A percentile compares a stretch with the other conserved stretches of the same genome.
phyloP scores from a whole-genome alignment of 2,888 invertebrate species.

The Scaptomyza cyrtandrae region DNA sequence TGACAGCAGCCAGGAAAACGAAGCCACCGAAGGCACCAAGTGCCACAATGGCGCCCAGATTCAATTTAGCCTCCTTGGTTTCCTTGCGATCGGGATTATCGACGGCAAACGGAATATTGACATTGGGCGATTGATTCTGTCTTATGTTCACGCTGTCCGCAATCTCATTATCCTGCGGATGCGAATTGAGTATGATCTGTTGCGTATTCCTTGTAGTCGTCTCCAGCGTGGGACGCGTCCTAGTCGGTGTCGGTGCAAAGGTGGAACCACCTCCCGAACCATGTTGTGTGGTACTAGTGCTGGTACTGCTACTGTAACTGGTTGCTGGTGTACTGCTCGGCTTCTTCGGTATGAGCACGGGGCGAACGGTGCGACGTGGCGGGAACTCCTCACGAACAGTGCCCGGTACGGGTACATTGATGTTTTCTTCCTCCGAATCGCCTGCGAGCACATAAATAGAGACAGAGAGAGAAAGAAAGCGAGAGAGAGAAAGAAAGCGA shows the following conservation, averaged over 20 bases:
- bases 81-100: constrained; percentile 86
- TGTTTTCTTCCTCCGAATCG: constrained; percentile 83
- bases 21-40: constrained; percentile 96
- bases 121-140: constrained; percentile 88
- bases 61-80: constrained; percentile 88
- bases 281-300: constrained; percentile 46
- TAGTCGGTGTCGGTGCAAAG: constrained; percentile 61
- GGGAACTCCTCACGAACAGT: constrained; percentile 85
- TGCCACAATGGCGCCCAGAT: constrained; percentile 94
- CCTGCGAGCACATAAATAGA: constrained; percentile 43
- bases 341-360: constrained; percentile 80
- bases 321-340: constrained; percentile 81
- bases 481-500: too few relatives aligned
- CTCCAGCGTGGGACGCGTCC: constrained; percentile 70
- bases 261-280: constrained; percentile 44
- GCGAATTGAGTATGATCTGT: constrained; percentile 87
- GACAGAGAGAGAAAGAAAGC: background rate
- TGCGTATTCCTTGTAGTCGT: constrained; percentile 84
- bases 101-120: constrained; percentile 88
- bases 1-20: constrained; percentile 94
- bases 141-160: constrained; percentile 85
- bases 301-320: constrained; percentile 29
- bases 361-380: constrained; percentile 83
- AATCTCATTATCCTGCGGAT: constrained; percentile 93
- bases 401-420: constrained; percentile 83